phyloP scores from a whole-genome alignment of 2,888 invertebrate species.

The Julus scandinavius region DNA sequence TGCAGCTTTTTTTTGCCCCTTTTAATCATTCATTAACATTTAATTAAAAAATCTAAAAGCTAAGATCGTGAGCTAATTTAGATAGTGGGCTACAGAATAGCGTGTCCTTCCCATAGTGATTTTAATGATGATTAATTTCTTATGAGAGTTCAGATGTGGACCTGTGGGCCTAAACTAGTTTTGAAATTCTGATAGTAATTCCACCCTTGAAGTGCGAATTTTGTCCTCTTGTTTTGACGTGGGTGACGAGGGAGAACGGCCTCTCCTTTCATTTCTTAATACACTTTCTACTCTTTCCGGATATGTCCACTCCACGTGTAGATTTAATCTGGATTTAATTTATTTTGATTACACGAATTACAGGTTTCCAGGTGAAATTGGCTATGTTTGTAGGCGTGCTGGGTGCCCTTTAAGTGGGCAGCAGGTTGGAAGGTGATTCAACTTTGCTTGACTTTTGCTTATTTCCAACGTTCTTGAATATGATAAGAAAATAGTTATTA shows the following conservation, averaged over 20 bases:
- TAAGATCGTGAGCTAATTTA: not conserved
- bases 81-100: not conserved
- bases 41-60: not conserved
- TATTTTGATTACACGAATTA: slow-evolving; percentile 32
- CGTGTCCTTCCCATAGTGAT: not conserved
- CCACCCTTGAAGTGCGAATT: not conserved
- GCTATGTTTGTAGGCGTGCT: not conserved
- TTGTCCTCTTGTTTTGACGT: slow-evolving; percentile 38
- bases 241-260: not conserved
- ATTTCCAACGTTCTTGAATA: not conserved
- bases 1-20: not conserved
- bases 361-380: not conserved
- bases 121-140: not conserved
- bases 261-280: not conserved
- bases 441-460: not conserved
- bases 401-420: not conserved
- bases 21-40: not conserved
- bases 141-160: not conserved
- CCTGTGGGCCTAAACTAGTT: not conserved
- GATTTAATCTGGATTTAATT: slow-evolving; percentile 37
- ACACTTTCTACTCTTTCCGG: slow-evolving; percentile 8
- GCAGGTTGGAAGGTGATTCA: not conserved
- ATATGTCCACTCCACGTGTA: slow-evolving; percentile 7
- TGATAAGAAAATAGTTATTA: not conserved
- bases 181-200: not conserved